Base-by-base conservation (phyloP, 1,140 invertebrate genomes). In the Monochamus saltuarius region DNA sequence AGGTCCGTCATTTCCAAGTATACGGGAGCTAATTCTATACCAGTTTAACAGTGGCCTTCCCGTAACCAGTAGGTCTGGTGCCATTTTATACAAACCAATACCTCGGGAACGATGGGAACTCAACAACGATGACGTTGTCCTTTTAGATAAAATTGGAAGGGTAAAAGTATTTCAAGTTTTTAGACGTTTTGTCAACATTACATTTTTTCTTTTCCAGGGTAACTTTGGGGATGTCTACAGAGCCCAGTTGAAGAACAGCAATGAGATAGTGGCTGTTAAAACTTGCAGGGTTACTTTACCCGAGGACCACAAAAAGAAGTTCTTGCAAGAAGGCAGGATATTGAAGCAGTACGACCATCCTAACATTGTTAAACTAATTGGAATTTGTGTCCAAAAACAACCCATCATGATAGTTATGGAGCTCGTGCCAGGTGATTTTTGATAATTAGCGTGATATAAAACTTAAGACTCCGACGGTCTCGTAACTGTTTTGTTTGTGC, bases 351-450 rank as follows among this genome's bases (percentile, higher is more conserved):
- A 98, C 75, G 90, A 97, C 77, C 96, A 98, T 81, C 92, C 92
- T 0, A 98, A 98, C 78, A 93, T 97, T 67, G 94, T 97, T 7
- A 89, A 92, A 70, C 85, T 98, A n/a, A 97, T 98, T 66, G 96
- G 96, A 16, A 98, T 99, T 67, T 97, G 95, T 70, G 95, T 97
- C 46, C 94, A 97, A 75, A 95, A 97, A 72, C 95, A 98, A 71
- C 97, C 97, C 0, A 96, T 99, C 49, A 98, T 98, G 95, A 98
- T 99, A 72, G 93, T 98, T 16, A 97, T 99, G 95, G 96, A 99
- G 80, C 82, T 96, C 54, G 94, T 97, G n/a, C 86, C 90, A 66
- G 93, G 93, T 92, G 77, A 74, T 68, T 61, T 17, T 1, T n/a
- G n/a, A n/a, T n/a, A n/a, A n/a, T n/a, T n/a, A n/a, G n/a, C n/a